These are phyloP conservation scores for Drosophila bocki DNA, from an alignment of 1,140 invertebrate genomes.

Conservation along the genomic window DNA sequence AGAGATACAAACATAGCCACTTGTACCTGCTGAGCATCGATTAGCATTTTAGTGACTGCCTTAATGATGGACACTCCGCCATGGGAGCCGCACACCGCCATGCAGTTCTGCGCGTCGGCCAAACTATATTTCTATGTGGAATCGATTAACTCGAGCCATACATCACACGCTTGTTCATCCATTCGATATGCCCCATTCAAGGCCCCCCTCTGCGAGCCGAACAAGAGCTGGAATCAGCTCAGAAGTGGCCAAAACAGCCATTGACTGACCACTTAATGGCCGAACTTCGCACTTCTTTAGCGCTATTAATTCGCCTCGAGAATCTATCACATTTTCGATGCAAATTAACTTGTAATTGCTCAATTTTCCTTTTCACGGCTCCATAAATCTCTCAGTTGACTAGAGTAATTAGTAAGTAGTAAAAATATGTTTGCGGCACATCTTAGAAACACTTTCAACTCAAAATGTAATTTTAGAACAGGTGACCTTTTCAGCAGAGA, in stretches of 20 bases:
- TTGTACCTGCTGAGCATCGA: constrained; percentile 58
- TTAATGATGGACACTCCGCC: constrained; percentile 62
- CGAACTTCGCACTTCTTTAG: constrained; percentile 43
- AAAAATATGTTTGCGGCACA: neutral
- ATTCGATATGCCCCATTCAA: constrained; percentile 53
- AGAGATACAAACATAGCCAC: constrained; percentile 23
- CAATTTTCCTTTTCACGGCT: constrained; percentile 28
- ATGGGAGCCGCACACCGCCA: constrained; percentile 37
- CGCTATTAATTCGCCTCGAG: constrained; percentile 20
- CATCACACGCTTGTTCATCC: constrained; percentile 58
- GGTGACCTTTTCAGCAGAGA: neutral
- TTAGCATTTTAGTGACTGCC: constrained; percentile 71
- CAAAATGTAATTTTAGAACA: neutral
- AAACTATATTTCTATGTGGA: constrained; percentile 61
- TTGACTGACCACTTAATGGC: constrained; percentile 40
- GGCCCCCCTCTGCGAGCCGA: constrained; percentile 29
- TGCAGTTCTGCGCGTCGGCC: constrained; percentile 54
- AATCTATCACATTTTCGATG: constrained; percentile 19
- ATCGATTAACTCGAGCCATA: constrained; percentile 53
- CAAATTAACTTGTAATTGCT: constrained; percentile 30
- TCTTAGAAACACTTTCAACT: neutral
- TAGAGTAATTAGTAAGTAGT: neutral
- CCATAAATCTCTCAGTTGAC: constrained; percentile 7
- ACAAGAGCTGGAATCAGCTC: constrained; percentile 28
- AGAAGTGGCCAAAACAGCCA: constrained; percentile 29